Base-by-base conservation (phyloP, 2,888 invertebrate genomes). In the Merodon equestris region DNA sequence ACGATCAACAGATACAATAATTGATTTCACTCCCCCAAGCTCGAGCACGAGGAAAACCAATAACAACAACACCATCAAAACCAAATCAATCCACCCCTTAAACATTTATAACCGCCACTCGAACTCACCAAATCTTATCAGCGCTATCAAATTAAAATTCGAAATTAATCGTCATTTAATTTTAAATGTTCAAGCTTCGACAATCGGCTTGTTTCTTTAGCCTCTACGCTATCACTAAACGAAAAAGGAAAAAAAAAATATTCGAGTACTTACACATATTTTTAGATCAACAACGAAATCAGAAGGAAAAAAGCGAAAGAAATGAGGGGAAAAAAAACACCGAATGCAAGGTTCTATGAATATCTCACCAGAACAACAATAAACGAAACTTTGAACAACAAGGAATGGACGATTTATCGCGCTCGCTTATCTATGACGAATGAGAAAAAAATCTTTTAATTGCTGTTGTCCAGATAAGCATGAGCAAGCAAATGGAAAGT, bases 401-500 rank as follows among this genome's bases (percentile, higher is more conserved):
- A 60, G 36, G 40, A 51, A 38, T 42, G 60, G 40, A 56, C 71
- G 60, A 61, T 66, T 67, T 73, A 77, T 77, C 77, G 67, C 73
- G n/a, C 42, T 50, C 56, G 57, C 61, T 77, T 77, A 77, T 77
- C 77, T 63, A 48, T 75, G 79, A 81, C 74, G 73, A 76, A 81
- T 73, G 75, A 66, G 61, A 71, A 73, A 81, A 70, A 81, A 75
- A 70, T 61, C 72, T 63, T 71, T 81, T 82, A 81, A 82, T 82
- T 82, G 81, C 76, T 44, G 54, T 82, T 82, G 79, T 81, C 61
- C 61, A 64, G 81, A 81, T 79, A 74, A 79, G 79, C 74, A 13
- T 40, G 34, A 63, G 40, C 77, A 47, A 56, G 61, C 44, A 51
- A 67, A 67, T 72, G 72, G 45, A 67, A 72, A 70, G 40, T 75